Conservation (phyloP, 2,888 invertebrate species). For the Zygogramma bicolorata region DNA sequence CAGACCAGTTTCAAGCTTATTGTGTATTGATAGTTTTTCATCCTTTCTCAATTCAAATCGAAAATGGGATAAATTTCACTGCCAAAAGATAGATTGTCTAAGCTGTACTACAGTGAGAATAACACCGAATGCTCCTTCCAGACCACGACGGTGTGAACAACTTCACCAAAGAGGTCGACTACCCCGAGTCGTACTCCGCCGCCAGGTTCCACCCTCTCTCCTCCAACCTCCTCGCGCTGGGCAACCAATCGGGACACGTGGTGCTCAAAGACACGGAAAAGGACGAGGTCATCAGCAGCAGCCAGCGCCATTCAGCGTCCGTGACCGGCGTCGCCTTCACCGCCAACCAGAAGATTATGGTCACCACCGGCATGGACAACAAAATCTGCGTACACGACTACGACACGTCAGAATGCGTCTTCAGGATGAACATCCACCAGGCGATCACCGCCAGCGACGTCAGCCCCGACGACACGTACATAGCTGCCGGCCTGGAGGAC, state of each 20-base stretch:
- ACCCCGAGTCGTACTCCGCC: constrained; percentile 31
- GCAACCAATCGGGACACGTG: constrained; percentile 54
- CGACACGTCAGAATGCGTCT: constrained; percentile 49
- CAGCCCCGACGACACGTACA: constrained; percentile 52
- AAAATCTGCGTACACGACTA: constrained; percentile 58
- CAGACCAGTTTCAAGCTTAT: no score
- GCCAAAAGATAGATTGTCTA: no score
- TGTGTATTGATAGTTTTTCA: no score
- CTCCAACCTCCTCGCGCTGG: constrained; percentile 51
- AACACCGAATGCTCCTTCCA: constrained; percentile 40
- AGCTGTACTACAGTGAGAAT: no score
- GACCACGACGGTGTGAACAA: constrained; percentile 38
- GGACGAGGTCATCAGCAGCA: constrained; percentile 44
- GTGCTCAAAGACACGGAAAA: constrained; percentile 52
- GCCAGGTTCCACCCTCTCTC: constrained; percentile 55
- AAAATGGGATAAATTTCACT: no score
- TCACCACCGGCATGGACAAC: constrained; percentile 57
- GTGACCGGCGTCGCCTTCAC: constrained; percentile 56
- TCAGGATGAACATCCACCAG: constrained; percentile 56
- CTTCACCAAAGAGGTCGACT: constrained; percentile 41
- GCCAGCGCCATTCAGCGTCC: constrained; percentile 48
- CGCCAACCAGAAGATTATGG: constrained; percentile 49
- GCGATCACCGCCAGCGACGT: constrained; percentile 57
- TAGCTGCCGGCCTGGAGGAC: constrained; percentile 57
- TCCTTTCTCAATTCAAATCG: no score